These are phyloP conservation scores for Hippopotamyrus pictus DNA, from an alignment of 2,797 vertebrate genomes.

Conservation along the genomic window DNA sequence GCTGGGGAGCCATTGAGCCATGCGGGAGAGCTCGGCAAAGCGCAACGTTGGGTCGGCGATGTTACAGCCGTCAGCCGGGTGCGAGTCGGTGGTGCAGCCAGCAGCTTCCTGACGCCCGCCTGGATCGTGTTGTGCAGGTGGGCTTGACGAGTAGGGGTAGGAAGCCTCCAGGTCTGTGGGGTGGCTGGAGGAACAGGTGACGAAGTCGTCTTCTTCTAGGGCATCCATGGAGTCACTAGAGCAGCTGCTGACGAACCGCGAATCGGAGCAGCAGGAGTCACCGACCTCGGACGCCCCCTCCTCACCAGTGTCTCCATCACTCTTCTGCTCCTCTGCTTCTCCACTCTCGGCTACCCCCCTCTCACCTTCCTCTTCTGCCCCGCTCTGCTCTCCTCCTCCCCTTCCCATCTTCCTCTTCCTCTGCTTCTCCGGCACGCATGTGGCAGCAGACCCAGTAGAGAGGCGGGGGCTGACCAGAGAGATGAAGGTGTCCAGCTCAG, in stretches of 20 bases:
- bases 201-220: constrained; percentile 80
- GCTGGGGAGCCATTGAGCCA: constrained; percentile 56
- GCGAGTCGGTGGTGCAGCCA: background rate
- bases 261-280: constrained; percentile 74
- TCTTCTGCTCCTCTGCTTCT: constrained; percentile 13
- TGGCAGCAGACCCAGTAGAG: constrained; percentile 32
- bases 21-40: constrained; percentile 64
- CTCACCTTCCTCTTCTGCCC: constrained; percentile 11
- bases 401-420: background rate
- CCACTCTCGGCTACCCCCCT: background rate
- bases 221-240: constrained; percentile 88
- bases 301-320: background rate
- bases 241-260: constrained; percentile 67
- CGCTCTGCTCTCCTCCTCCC: background rate
- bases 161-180: constrained; percentile 41
- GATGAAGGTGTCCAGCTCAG: constrained; percentile 69
- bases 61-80: constrained; percentile 27
- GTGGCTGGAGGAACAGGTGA: constrained; percentile 66
- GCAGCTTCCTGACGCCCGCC: constrained; percentile 15
- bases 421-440: constrained; percentile 35
- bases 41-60: constrained; percentile 49
- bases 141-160: constrained; percentile 34
- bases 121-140: constrained; percentile 27
- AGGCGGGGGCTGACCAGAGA: constrained; percentile 40
- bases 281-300: constrained; percentile 72